These are phyloP conservation scores for human DNA, from an alignment of 2,113 vertebrate genomes.

Conservation along the genomic window DNA sequence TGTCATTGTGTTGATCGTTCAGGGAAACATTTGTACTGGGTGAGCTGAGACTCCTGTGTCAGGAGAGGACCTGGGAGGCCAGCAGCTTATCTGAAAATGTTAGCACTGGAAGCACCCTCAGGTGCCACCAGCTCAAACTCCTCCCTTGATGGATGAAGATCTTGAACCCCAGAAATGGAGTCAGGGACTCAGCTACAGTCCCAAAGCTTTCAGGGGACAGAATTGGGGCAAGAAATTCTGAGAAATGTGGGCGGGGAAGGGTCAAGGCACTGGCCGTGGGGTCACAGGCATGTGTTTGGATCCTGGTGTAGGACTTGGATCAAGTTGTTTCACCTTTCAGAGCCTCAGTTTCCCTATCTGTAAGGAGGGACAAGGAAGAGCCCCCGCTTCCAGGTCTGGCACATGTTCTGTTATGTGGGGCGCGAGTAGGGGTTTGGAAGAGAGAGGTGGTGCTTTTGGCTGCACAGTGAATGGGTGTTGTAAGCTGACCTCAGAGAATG, in stretches of 20 bases:
- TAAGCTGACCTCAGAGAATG: neutral
- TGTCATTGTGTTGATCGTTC: neutral
- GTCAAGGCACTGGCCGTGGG: neutral
- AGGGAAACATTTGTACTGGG: neutral
- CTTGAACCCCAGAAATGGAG: too few relatives aligned
- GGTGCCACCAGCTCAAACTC: fast-evolving
- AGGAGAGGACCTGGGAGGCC: neutral
- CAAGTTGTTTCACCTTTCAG: neutral
- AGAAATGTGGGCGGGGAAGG: neutral
- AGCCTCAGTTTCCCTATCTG: neutral
- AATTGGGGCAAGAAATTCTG: fast-evolving
- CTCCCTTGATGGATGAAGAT: fast-evolving
- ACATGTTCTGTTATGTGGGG: fast-evolving
- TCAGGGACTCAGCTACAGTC: fast-evolving
- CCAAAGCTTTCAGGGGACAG: neutral
- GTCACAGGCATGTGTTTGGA: neutral
- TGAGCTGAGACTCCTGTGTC: fast-evolving
- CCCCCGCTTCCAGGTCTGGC: too few relatives aligned
- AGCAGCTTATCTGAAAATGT: neutral
- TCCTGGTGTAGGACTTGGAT: neutral
- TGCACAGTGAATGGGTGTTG: fast-evolving
- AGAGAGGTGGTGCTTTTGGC: fast-evolving
- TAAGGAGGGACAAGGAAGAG: neutral
- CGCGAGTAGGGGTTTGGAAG: neutral
- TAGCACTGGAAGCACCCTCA: neutral